Evolutionary conservation across 2,797 vertebrate genomes (phyloP), one percentile per base, ranked within the genome.

Genomic region (Lerista edwardsae): DNA sequence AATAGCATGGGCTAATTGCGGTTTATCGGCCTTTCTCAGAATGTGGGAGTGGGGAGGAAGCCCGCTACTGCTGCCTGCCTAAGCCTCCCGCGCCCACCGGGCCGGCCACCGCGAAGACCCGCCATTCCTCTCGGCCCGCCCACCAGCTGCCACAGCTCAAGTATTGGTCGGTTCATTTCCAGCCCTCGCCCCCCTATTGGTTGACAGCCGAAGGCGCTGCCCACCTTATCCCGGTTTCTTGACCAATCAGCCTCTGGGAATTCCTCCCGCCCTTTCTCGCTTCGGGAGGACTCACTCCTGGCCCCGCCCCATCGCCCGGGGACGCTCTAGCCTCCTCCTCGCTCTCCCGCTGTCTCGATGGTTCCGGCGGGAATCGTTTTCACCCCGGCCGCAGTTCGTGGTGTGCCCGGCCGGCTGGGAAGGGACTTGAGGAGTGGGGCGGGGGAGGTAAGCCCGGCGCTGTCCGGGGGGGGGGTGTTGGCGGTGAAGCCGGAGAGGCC

Each of bases 371-470:
- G 25, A 14, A 2, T 39, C 1, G 73, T 81, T 78, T 78, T 67
- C 75, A 8, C 57, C 59, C 74, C 79, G 80, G 78, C 29, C 57
- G 8, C 0, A n/a, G 5, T 17, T 2, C 4, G 31, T 2, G 27
- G 4, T 29, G 57, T n/a, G 3, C 61, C 41, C 71, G 12, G 82
- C 31, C 69, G 68, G 64, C 47, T 34, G 64, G 17, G 47, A 64
- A 44, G 61, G 12, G 27, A 7, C 7, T 57, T 21, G 39, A 34
- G 59, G n/a, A 17, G 41, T 3, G 57, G 39, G 72, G 47, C 29
- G 44, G 72, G 84, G 71, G 80, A 74, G 80, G 84, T 82, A 74
- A 75, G 84, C 3, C 44, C 4, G 68, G 36, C 59, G 47, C 15
- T 44, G 7, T 11, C 23, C 6, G 29, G 80, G 25, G 1, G 3